Percentiles rank a stretch among this genome's conserved stretches.
phyloP scores from a whole-genome alignment of 2,888 invertebrate genomes.

The Cantharis nigra region DNA sequence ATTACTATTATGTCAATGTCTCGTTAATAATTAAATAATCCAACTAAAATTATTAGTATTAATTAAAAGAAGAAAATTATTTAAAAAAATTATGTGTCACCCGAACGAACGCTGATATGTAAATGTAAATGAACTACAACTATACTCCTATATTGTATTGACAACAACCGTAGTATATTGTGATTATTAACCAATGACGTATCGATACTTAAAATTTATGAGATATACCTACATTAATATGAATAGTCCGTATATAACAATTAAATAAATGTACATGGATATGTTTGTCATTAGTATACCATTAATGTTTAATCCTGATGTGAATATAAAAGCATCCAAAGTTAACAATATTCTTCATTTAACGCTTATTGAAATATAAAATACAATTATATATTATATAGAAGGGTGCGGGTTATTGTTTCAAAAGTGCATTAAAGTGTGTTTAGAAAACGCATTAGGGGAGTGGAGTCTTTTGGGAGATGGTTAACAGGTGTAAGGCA shows the following conservation, averaged over 20 bases:
- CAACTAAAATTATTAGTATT: no score
- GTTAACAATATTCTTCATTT: not conserved
- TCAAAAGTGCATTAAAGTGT: conserved; percentile 61
- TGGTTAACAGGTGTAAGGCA: conserved; percentile 57
- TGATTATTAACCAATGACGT: conserved; percentile 36
- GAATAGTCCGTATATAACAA: conserved; percentile 32
- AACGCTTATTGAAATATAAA: conserved; percentile 27
- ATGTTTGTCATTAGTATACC: conserved; percentile 7
- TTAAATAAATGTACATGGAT: conserved; percentile 13
- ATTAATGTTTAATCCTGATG: conserved; percentile 9
- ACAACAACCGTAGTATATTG: conserved; percentile 28
- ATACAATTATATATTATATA: conserved; percentile 34
- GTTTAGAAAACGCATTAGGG: conserved; percentile 57
- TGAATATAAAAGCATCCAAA: conserved; percentile 9
- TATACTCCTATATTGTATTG: conserved; percentile 4
- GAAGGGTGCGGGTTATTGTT: conserved; percentile 49
- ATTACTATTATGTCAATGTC: not conserved
- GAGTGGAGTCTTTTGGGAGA: conserved; percentile 49
- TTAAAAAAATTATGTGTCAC: conserved; percentile 7
- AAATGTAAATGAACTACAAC: conserved; percentile 16
- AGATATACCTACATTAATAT: conserved; percentile 24
- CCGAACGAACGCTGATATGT: conserved; percentile 14
- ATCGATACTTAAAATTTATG: conserved; percentile 37
- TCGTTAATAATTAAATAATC: not conserved
- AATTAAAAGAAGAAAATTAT: not conserved